Conservation (phyloP, 2,888 invertebrate genomes). For the Ceratothoa steindachneri region DNA sequence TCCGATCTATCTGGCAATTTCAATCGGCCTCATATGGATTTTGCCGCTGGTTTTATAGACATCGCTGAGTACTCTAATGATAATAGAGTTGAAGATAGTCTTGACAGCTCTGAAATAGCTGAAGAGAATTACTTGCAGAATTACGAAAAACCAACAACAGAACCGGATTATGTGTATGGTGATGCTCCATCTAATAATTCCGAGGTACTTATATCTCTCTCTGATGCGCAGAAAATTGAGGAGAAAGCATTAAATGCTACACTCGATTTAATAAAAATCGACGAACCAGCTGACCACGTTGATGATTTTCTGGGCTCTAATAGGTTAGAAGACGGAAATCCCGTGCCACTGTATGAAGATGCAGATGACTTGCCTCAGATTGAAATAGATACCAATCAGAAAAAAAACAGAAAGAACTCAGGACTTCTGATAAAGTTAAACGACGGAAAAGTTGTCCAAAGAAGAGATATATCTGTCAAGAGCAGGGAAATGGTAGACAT, state of each 20-base stretch:
- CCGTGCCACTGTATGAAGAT: background rate
- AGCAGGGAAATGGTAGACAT: background rate
- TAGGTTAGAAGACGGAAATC: no score
- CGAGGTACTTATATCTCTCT: background rate
- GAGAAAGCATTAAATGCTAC: no score
- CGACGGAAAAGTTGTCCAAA: background rate
- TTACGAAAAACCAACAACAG: background rate
- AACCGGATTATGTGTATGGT: background rate
- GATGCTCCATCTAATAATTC: background rate
- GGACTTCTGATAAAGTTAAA: background rate
- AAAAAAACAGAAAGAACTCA: background rate
- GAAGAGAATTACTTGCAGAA: background rate
- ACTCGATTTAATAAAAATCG: no score
- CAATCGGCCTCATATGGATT: background rate
- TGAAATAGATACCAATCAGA: background rate
- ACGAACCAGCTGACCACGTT: no score
- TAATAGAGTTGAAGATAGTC: background rate
- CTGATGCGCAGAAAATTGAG: no score
- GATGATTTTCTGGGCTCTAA: no score
- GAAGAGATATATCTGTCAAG: background rate
- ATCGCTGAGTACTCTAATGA: background rate
- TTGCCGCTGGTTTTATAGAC: background rate
- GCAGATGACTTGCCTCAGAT: background rate
- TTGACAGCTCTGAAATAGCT: background rate
- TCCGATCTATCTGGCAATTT: no score